Base-by-base conservation (phyloP, 1,140 invertebrate species). In the Aphidius gifuensis region DNA sequence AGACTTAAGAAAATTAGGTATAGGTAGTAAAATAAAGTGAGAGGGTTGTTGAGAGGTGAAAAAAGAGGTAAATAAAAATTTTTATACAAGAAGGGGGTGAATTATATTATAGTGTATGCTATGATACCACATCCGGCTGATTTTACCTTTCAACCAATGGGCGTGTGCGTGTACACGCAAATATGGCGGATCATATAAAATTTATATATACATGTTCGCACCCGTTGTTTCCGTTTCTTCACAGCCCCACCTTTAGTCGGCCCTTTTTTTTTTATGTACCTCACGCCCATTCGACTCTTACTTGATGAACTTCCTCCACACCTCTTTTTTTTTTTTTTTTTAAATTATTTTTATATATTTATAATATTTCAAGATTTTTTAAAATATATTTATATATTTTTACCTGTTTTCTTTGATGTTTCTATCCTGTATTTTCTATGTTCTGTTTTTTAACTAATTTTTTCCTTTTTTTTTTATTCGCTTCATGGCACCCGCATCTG, bases 201-300 rank as follows among this genome's bases (percentile, higher is more conserved):
- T 43, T 4, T 23, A 23, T 23, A 23, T 23, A 23, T 43, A 7
- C 49, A 63, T 40, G 55, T 58, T 63, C 48, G 53, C 51, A 61
- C 45, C 53, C 53, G 60, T 53, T 57, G 61, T 63, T 63, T 63
- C 61, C 61, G 56, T 40, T 63, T 61, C 45, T 62, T 65, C 51
- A 7, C 60, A 54, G 49, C 51, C 44, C 51, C 49, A 53, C 51
- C 50, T 47, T 45, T 49, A 51, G 23, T 5, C 11, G 51, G 47
- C 47, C 51, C 51, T 47, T 16, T 43, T 55, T 55, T 44, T 43
- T n/a, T 55, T 50, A 40, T 55, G 16, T 55, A 55, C 53, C 40
- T 55, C 53, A 55, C 53, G 53, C 53, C 53, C 53, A 40, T 55
- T 46, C 40, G 23, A 23, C 23, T 23, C 23, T 23, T 23, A 23